Percentiles rank a stretch among this genome's conserved stretches.
phyloP scores from a whole-genome alignment of 1,140 invertebrate genomes.

The Ceratoteleas bidentatus region DNA sequence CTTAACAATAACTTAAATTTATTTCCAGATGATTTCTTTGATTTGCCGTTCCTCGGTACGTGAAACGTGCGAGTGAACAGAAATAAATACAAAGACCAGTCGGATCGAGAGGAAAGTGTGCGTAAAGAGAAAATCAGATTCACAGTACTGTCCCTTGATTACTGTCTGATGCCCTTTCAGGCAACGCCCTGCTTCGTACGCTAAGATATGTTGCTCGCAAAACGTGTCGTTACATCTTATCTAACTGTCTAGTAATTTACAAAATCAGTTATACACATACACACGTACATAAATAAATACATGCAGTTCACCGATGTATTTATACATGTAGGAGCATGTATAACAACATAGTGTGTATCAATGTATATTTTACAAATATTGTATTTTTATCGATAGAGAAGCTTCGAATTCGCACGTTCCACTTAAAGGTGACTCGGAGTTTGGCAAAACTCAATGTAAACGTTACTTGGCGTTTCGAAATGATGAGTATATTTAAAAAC shows the following conservation, averaged over 20 bases:
- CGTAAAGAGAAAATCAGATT: conserved; percentile 9
- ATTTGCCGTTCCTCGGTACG: conserved; percentile 2
- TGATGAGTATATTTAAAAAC: neutral
- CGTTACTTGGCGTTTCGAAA: neutral
- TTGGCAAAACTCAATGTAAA: neutral
- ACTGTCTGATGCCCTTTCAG: conserved; percentile 43
- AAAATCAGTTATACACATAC: conserved; percentile 71
- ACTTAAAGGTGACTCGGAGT: conserved; percentile 19
- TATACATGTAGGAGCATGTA: conserved; percentile 71
- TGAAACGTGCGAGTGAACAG: conserved; percentile 8
- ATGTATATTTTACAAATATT: conserved; percentile 76
- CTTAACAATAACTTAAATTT: conserved; percentile 47
- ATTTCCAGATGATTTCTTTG: conserved; percentile 15
- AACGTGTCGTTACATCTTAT: conserved; percentile 76
- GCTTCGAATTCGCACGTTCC: conserved; percentile 55
- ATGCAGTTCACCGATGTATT: conserved; percentile 60
- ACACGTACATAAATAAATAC: conserved; percentile 66
- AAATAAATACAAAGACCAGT: conserved; percentile 43
- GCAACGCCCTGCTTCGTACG: conserved; percentile 73
- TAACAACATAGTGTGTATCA: conserved; percentile 72
- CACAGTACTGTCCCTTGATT: conserved; percentile 5
- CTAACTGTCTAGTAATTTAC: conserved; percentile 75
- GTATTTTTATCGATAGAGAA: conserved; percentile 65
- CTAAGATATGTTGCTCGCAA: conserved; percentile 80
- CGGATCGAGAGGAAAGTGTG: neutral